phyloP scores from a whole-genome alignment of 2,797 vertebrate genomes.

The Columba guinea region DNA sequence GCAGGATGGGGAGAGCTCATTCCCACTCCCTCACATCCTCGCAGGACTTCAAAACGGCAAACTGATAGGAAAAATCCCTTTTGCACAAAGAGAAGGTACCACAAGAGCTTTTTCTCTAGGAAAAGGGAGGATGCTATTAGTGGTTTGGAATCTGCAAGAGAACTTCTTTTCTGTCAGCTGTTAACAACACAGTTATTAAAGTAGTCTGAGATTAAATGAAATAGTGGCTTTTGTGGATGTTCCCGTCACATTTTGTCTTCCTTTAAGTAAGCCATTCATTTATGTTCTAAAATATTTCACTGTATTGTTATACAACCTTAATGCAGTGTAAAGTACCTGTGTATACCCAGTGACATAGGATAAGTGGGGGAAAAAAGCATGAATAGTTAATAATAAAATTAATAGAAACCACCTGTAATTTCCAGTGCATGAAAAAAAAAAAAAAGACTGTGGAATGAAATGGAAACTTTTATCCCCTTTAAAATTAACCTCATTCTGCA shows the following conservation, averaged over 20 bases:
- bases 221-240: neutral
- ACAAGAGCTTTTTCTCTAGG: neutral
- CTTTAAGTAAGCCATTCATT: neutral
- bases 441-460: neutral
- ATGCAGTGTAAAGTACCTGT: neutral
- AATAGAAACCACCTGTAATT: neutral
- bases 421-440: neutral
- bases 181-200: neutral
- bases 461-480: neutral
- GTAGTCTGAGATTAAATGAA: slow-evolving; percentile 29
- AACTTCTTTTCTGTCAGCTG: slow-evolving; percentile 5
- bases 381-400: neutral
- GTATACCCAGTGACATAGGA: neutral
- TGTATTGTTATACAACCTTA: neutral
- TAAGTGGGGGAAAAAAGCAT: neutral
- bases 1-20: neutral
- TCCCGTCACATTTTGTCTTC: neutral
- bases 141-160: neutral
- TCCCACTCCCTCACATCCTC: neutral
- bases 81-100: neutral
- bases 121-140: neutral
- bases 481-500: neutral
- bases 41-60: neutral
- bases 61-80: neutral
- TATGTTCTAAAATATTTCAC: neutral